These are phyloP conservation scores for Pammene fasciana DNA, from an alignment of 2,888 invertebrate species.

Conservation along the genomic window DNA sequence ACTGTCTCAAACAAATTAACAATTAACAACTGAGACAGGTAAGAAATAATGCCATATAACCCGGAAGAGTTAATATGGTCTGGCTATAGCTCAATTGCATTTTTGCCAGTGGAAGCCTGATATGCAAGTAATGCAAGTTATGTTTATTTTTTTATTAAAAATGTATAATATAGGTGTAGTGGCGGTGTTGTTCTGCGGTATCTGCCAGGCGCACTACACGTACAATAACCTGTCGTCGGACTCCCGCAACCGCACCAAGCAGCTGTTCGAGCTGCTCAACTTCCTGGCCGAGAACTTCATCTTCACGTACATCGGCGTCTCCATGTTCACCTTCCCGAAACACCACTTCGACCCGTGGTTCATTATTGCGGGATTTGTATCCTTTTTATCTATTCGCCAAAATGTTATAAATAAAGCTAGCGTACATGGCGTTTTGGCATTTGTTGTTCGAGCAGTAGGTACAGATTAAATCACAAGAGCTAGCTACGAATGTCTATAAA, in stretches of 20 bases:
- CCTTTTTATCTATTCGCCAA: constrained; percentile 78
- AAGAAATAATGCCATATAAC: too few relatives aligned
- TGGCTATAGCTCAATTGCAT: too few relatives aligned
- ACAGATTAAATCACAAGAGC: too few relatives aligned
- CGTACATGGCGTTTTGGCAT: too few relatives aligned
- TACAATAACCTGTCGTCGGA: constrained; percentile 97
- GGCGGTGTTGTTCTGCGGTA: constrained; percentile 98
- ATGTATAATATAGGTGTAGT: constrained; percentile 88
- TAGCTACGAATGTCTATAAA: too few relatives aligned
- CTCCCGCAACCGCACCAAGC: constrained; percentile 93
- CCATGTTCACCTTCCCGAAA: constrained; percentile 98
- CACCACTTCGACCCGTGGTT: constrained; percentile 97
- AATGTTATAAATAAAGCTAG: not conserved
- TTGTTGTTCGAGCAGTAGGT: too few relatives aligned
- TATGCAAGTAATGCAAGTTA: too few relatives aligned
- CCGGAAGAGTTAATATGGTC: too few relatives aligned
- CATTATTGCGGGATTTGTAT: constrained; percentile 96
- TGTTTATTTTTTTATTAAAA: too few relatives aligned
- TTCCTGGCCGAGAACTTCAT: constrained; percentile 99
- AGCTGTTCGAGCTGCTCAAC: constrained; percentile 96
- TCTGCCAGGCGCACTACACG: constrained; percentile 99
- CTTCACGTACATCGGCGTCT: constrained; percentile 99
- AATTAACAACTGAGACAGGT: too few relatives aligned
- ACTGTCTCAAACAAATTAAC: too few relatives aligned
- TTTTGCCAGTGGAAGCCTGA: too few relatives aligned